Evolutionary conservation across 2,113 vertebrate species (phyloP).

Genomic region (Cairina moschata): DNA sequence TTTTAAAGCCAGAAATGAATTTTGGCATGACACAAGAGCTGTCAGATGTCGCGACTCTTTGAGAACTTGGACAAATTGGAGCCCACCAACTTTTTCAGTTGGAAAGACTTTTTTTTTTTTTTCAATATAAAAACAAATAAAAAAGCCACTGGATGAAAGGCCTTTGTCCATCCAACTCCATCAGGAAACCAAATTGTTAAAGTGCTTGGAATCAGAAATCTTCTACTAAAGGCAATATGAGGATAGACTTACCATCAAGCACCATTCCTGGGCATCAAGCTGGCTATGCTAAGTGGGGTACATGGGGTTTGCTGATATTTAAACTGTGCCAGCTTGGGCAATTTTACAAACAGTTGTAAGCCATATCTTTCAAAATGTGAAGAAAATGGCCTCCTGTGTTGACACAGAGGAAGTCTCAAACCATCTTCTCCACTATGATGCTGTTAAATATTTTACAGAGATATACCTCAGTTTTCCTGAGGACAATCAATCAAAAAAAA

Average conservation of each 20-base stretch:
- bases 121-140: too few species aligned
- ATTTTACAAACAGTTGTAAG: background rate
- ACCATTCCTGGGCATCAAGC: background rate
- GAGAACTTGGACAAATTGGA: background rate
- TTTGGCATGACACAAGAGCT: background rate
- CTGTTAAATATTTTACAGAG: slow-evolving; percentile 74
- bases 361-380: background rate
- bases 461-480: slow-evolving; percentile 81
- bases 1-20: slow-evolving; percentile 17
- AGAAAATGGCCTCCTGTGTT: background rate
- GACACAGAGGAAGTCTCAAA: background rate
- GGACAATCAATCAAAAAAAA: slow-evolving; percentile 68
- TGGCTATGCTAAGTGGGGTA: background rate
- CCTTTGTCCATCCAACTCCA: background rate
- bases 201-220: background rate
- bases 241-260: background rate
- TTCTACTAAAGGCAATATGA: background rate
- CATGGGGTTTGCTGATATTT: background rate
- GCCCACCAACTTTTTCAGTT: background rate
- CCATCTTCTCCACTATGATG: slow-evolving; percentile 78
- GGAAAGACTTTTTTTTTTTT: background rate
- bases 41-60: background rate
- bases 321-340: background rate
- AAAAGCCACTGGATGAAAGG: background rate
- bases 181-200: background rate